Conservation (phyloP, 1,140 invertebrate species). For the Neuroterus valhalla region DNA sequence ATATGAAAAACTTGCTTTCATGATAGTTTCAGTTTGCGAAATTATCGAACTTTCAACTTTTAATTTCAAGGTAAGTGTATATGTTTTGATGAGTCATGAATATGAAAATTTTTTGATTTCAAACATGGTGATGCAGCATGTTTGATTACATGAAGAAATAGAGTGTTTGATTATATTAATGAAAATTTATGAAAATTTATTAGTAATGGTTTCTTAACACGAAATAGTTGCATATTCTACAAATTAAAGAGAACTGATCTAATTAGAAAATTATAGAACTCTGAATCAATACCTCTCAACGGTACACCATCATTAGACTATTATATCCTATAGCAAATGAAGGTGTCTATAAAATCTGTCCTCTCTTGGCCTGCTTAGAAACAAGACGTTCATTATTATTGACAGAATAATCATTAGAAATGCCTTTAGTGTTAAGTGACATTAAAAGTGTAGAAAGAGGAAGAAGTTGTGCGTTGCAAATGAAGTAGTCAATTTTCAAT, state of each 20-base stretch:
- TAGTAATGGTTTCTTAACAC: not conserved
- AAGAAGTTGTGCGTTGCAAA: constrained; percentile 19
- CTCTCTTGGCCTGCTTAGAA: constrained; percentile 7
- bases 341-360: constrained; percentile 10
- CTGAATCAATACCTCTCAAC: constrained; percentile 3
- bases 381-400: constrained; percentile 22
- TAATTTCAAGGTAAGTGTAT: too few relatives aligned
- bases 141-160: not conserved
- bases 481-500: constrained; percentile 1
- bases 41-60: too few relatives aligned
- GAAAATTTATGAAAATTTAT: not conserved
- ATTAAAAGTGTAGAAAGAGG: constrained; percentile 21
- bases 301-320: not conserved
- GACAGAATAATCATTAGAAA: constrained; percentile 27
- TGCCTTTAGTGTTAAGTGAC: constrained; percentile 20
- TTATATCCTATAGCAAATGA: not conserved
- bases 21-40: too few relatives aligned
- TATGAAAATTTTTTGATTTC: too few relatives aligned
- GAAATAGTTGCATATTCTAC: not conserved
- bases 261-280: constrained; percentile 6
- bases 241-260: not conserved
- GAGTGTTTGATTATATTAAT: not conserved
- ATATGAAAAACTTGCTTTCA: too few relatives aligned
- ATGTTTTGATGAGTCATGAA: too few relatives aligned
- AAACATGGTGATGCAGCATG: not conserved